Conservation (phyloP, 2,888 invertebrate genomes). For the Tipula helvola region DNA sequence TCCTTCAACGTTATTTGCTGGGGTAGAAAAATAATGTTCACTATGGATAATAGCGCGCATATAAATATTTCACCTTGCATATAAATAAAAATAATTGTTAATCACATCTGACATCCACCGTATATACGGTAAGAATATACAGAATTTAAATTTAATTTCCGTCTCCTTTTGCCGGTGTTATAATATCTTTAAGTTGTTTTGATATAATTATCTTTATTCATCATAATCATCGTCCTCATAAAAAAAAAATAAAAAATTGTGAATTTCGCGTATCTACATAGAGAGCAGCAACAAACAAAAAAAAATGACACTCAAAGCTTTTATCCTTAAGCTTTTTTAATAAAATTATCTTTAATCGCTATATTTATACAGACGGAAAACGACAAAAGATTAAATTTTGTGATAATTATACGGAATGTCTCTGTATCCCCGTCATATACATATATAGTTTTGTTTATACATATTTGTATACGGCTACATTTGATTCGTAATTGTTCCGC, state of each 20-base stretch:
- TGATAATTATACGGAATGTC: neutral
- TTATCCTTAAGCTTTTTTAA: neutral
- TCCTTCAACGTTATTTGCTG: neutral
- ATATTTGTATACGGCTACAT: neutral
- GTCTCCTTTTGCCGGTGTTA: neutral
- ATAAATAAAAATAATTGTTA: neutral
- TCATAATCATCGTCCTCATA: slow-evolving; percentile 4
- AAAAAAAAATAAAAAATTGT: neutral
- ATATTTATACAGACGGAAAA: neutral
- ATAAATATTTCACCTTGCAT: neutral
- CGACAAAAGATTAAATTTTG: neutral
- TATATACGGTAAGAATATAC: neutral
- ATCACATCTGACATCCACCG: neutral
- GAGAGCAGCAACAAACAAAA: neutral
- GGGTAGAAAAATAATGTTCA: neutral
- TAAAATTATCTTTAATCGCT: neutral
- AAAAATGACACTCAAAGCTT: neutral
- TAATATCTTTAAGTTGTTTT: neutral
- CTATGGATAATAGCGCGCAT: neutral
- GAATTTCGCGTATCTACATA: neutral
- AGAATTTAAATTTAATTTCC: neutral
- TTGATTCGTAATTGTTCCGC: neutral
- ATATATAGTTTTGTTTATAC: neutral
- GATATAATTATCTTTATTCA: neutral
- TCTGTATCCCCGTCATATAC: neutral